A percentile compares a stretch with the other conserved stretches of the same genome.
Evolutionary conservation across 2,888 invertebrate species (phyloP).

Genomic region (Bembecia ichneumoniformis): DNA sequence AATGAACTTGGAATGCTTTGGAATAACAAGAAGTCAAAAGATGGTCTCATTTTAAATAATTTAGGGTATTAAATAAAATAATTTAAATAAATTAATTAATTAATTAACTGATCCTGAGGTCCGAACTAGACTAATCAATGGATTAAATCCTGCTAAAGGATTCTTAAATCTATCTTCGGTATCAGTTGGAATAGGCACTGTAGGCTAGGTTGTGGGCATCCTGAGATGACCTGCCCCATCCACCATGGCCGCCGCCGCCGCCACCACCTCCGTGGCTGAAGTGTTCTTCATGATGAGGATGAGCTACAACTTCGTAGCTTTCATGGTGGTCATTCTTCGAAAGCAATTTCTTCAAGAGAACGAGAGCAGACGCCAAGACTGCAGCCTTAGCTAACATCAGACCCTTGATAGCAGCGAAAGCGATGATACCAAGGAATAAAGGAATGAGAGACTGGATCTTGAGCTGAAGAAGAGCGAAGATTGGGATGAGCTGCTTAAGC

Average conservation of each 20-base stretch:
- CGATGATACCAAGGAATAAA: conserved; percentile 80
- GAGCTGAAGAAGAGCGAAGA: conserved; percentile 82
- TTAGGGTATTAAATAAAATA: conserved; percentile 39
- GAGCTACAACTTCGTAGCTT: conserved; percentile 83
- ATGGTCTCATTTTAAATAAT: conserved; percentile 40
- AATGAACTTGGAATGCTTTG: conserved; percentile 28
- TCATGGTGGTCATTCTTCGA: conserved; percentile 77
- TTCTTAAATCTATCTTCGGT: conserved; percentile 35
- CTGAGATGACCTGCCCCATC: conserved; percentile 77
- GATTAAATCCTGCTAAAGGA: conserved; percentile 15
- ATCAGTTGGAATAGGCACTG: conserved; percentile 70
- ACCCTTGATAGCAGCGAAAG: conserved; percentile 87
- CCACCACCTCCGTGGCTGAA: conserved; percentile 66
- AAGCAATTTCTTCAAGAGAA: conserved; percentile 78
- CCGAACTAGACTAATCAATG: conserved; percentile 38
- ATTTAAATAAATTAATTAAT: conserved; percentile 62
- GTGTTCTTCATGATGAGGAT: conserved; percentile 76
- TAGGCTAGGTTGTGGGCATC: conserved; percentile 81
- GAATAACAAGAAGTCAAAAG: conserved; percentile 39
- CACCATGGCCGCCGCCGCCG: conserved; percentile 60
- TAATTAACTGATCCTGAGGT: conserved; percentile 61
- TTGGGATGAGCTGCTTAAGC: conserved; percentile 81
- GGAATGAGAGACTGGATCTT: conserved; percentile 85
- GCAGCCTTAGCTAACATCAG: conserved; percentile 88
- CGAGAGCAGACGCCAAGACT: conserved; percentile 80